Conservation (phyloP, 1,140 invertebrate genomes). For the Saccostrea glomerata region DNA sequence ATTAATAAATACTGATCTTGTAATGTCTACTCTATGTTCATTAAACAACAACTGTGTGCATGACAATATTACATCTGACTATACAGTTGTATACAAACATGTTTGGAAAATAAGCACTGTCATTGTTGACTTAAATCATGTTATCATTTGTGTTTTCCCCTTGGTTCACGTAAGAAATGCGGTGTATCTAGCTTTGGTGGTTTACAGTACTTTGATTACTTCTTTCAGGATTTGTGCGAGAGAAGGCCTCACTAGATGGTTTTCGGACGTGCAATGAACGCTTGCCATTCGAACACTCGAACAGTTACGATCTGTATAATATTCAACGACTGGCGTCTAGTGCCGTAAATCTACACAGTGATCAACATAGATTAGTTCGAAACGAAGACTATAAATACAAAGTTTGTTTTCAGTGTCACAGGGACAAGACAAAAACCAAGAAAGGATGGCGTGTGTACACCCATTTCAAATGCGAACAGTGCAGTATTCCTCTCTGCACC, state of each 20-base stretch:
- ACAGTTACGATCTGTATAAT: constrained; percentile 24
- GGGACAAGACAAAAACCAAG: constrained; percentile 53
- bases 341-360: constrained; percentile 25
- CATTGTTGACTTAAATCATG: no score
- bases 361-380: constrained; percentile 29
- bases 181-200: no score
- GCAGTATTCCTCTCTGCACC: constrained; percentile 52
- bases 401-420: constrained; percentile 54
- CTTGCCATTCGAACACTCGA: neutral
- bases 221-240: constrained; percentile 30
- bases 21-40: neutral
- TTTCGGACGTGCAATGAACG: constrained; percentile 13
- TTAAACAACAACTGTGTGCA: no score
- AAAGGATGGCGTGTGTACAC: constrained; percentile 56
- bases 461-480: constrained; percentile 55
- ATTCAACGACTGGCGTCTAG: constrained; percentile 9
- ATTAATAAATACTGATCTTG: neutral
- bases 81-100: no score
- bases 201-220: constrained; percentile 5
- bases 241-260: constrained; percentile 19
- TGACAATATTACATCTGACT: no score
- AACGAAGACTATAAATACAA: constrained; percentile 56
- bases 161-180: no score
- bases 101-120: no score
- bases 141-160: no score